These are phyloP conservation scores for Ellobius talpinus DNA, from an alignment of 2,113 vertebrate species.

Conservation along the genomic window DNA sequence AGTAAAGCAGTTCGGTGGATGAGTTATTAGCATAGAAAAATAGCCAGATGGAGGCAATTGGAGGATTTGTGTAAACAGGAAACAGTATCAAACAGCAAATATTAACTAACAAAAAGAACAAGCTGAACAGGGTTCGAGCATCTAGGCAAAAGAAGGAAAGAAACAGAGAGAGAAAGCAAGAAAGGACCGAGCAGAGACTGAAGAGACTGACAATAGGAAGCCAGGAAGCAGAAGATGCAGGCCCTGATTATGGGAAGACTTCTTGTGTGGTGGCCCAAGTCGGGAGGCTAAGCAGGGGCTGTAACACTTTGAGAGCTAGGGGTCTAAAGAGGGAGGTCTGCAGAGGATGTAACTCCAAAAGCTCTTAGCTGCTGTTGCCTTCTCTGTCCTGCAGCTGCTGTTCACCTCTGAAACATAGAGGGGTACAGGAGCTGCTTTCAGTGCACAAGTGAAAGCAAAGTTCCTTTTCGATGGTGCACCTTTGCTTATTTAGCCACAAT, in stretches of 20 bases:
- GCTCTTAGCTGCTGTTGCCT: neutral
- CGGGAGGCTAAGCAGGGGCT: fast-evolving
- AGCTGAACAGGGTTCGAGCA: neutral
- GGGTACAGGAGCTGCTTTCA: neutral
- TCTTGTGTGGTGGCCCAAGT: neutral
- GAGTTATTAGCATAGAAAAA: neutral
- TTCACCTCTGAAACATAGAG: neutral
- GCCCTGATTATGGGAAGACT: neutral
- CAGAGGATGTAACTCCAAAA: neutral
- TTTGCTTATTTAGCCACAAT: neutral
- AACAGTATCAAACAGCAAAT: neutral
- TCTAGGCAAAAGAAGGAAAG: neutral
- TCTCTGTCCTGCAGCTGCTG: fast-evolving
- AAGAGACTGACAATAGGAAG: neutral
- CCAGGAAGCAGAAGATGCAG: neutral
- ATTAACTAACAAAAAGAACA: neutral
- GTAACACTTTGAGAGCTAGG: neutral
- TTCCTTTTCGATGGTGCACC: neutral
- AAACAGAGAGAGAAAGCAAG: neutral
- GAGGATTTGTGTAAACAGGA: neutral
- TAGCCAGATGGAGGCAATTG: no score
- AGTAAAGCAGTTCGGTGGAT: neutral
- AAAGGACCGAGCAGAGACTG: neutral
- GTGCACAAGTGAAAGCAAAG: no score
- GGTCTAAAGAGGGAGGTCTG: neutral